phyloP scores from a whole-genome alignment of 92 coral and sea anemone genomes.

The Plumapathes pennacea region DNA sequence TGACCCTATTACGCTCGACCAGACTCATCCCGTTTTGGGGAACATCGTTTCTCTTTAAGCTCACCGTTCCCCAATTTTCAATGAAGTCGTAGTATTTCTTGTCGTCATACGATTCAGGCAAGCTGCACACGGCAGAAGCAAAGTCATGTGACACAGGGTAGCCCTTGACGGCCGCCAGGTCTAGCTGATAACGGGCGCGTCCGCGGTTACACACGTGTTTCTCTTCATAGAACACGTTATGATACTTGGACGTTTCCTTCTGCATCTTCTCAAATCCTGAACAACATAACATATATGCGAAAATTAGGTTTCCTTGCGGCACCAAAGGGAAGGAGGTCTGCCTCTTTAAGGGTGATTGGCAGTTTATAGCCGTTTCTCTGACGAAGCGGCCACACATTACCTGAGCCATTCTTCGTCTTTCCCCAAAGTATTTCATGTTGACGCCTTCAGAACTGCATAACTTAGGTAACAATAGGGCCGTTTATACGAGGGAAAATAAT shows the following conservation, averaged over 20 bases:
- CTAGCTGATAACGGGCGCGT: neutral
- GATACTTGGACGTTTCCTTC: neutral
- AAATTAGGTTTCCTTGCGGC: neutral
- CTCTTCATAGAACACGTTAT: constrained; percentile 2
- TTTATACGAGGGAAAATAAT: no score
- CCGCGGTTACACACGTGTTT: constrained; percentile 5
- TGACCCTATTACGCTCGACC: no score
- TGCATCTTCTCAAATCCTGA: constrained; percentile 3
- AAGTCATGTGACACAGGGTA: constrained; percentile 3
- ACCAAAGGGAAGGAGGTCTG: neutral
- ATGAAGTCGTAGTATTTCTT: constrained; percentile 4
- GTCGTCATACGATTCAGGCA: neutral
- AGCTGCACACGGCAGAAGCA: constrained; percentile 1
- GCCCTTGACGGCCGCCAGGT: neutral
- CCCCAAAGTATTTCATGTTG: no score
- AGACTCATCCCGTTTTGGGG: no score
- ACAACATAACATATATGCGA: neutral
- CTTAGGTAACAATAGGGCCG: no score
- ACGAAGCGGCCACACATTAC: no score
- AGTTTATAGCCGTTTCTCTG: no score
- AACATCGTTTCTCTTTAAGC: neutral
- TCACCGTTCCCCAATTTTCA: constrained; percentile 9
- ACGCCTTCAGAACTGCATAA: no score
- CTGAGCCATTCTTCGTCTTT: no score
- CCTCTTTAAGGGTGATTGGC: no score